These are phyloP conservation scores for Mylabris phalerata DNA, from an alignment of 1,140 invertebrate genomes.

Conservation along the genomic window DNA sequence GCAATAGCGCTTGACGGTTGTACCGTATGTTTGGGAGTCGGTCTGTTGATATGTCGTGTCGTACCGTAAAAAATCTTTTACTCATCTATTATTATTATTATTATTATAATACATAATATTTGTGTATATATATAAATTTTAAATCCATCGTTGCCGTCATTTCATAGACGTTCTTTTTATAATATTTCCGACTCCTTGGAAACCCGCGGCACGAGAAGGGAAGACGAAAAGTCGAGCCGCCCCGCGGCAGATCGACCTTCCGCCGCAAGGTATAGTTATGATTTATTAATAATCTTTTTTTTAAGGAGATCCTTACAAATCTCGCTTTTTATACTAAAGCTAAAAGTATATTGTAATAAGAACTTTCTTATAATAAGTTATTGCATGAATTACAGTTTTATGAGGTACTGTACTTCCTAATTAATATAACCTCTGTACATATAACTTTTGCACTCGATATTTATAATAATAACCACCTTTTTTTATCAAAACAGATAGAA, in stretches of 20 bases:
- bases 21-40: conserved; percentile 18
- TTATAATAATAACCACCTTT: conserved; percentile 43
- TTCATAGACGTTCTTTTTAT: neutral
- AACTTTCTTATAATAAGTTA: conserved; percentile 46
- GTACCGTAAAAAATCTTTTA: conserved; percentile 5
- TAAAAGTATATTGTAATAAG: conserved; percentile 43
- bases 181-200: conserved; percentile 7
- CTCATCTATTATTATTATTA: neutral
- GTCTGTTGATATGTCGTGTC: conserved; percentile 38
- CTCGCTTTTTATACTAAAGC: conserved; percentile 43
- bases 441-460: conserved; percentile 42
- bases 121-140: neutral
- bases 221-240: conserved; percentile 21
- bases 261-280: conserved; percentile 18
- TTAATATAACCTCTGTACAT: conserved; percentile 45
- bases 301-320: conserved; percentile 36
- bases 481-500: conserved; percentile 44
- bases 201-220: conserved; percentile 19
- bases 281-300: neutral
- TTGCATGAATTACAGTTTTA: conserved; percentile 45
- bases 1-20: conserved; percentile 6
- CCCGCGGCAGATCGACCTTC: conserved; percentile 18
- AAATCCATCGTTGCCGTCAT: conserved; percentile 8
- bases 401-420: conserved; percentile 45
- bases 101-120: neutral